Percentiles rank a stretch among this genome's conserved stretches.
Conservation (phyloP, 2,113 vertebrate genomes). For the Anseranas semipalmata region DNA sequence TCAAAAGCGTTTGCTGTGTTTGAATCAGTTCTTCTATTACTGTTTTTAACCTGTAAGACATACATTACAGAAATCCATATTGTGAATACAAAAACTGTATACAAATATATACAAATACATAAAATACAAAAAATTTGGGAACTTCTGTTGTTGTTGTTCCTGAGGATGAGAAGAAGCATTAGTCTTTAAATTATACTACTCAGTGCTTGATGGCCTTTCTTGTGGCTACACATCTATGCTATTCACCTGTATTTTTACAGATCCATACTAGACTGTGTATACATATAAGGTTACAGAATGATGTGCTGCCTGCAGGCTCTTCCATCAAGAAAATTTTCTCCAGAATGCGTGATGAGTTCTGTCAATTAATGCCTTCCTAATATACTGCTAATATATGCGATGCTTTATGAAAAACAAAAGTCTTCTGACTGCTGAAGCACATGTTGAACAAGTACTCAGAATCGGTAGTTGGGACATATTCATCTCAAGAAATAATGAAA, state of each 20-base stretch:
- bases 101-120: no score
- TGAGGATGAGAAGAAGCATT: background rate
- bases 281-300: background rate
- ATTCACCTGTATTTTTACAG: background rate
- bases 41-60: constrained; percentile 85
- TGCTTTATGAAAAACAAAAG: background rate
- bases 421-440: background rate
- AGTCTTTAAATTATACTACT: background rate
- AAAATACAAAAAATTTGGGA: background rate
- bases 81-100: background rate
- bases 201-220: background rate
- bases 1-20: constrained; percentile 88
- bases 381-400: background rate
- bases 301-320: background rate
- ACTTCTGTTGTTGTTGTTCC: background rate
- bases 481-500: background rate
- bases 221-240: background rate
- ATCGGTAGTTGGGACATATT: background rate
- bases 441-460: background rate
- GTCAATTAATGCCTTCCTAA: background rate
- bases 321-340: background rate
- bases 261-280: background rate
- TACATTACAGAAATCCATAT: background rate
- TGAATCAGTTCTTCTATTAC: constrained; percentile 88
- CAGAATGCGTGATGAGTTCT: background rate